Base-by-base conservation (phyloP, 2,888 invertebrate species). In the Tineola bisselliella region DNA sequence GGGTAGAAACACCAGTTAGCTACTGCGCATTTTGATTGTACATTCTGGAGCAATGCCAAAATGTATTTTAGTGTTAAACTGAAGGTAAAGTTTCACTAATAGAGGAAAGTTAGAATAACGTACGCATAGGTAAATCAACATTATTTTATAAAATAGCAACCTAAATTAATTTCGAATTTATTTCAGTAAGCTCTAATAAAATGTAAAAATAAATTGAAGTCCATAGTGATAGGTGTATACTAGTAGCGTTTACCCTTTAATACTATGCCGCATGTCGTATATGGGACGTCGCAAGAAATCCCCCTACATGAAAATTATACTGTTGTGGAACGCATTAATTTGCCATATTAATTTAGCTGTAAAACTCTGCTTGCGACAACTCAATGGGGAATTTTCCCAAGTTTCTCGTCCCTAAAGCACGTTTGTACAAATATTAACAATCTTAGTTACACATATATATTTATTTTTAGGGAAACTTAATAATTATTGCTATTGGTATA, bases 281-380 rank as follows among this genome's bases (percentile, higher is more conserved):
- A 31, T 67, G 65, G 67, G 62, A 65, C 72, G 76, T 80, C 82
- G 80, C 83, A 84, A 83, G 84, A 79, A 84, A 70, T 72, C 77
- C 79, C 72, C 67, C 69, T 71, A 71, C 74, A 76, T 72, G 77
- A 77, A 87, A 87, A 88, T 88, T 88, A 87, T 87, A 83, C 88
- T 76, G 79, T 79, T 73, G 70, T 72, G 77, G 71, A 74, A 77
- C 82, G 86, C 87, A 88, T 88, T 88, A 88, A 88, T 88, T 87
- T 88, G 87, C 87, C 82, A 88, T 88, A 88, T 88, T 88, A 88
- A 88, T 87, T 87, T 87, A 78, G 81, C 82, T 80, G 87, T 88
- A 88, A 88, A 88, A 88, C 86, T 87, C 84, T 84, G 87, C 67
- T 81, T 75, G 81, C 84, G 87, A 86, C 86, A 82, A 79, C 82